Base-by-base conservation (phyloP, 2,888 invertebrate species). In the Ptilodon capucinus region DNA sequence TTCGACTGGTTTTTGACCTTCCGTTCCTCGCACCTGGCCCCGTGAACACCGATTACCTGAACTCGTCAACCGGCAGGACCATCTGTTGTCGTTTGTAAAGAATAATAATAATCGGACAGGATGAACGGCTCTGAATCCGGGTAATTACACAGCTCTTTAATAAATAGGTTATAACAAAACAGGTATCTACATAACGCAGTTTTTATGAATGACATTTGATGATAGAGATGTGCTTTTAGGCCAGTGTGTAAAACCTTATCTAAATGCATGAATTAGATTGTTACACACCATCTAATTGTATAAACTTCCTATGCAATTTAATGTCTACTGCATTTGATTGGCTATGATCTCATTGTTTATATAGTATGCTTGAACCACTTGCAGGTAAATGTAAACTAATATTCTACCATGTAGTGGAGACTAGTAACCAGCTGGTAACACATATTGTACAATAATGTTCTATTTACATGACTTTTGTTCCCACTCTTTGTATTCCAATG, bases 51-150 rank as follows among this genome's bases (percentile, higher is more conserved):
- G 58, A 60, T 64, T 74, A 72, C 76, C 73, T 73, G 76, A 68
- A 69, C 64, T 75, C 59, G 71, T 69, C 68, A 60, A 67, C 67
- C 58, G 54, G 51, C 63, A 73, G 59, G 65, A 76, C 68, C 70
- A 71, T 71, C 72, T 76, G 70, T 66, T 63, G 44, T 59, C 51
- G 54, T 50, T 52, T 60, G 54, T 59, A 63, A 68, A 61, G 61
- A 59, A 58, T 62, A 59, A 40, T 47, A 52, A 57, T 59, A 76
- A 74, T 59, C 60, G 53, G 63, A 66, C 86, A 92, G 79, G 79
- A 95, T 95, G 95, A 95, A 95, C 92, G 94, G 94, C 85, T 94
- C 95, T 71, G 95, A 95, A 91, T 95, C 95, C 91, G 95, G 95
- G 95, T 95, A 95, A 94, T 51, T 65, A 76, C 59, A 60, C 59